Evolutionary conservation across 1,140 invertebrate genomes (phyloP).

Genomic region (Ectropis grisescens): DNA sequence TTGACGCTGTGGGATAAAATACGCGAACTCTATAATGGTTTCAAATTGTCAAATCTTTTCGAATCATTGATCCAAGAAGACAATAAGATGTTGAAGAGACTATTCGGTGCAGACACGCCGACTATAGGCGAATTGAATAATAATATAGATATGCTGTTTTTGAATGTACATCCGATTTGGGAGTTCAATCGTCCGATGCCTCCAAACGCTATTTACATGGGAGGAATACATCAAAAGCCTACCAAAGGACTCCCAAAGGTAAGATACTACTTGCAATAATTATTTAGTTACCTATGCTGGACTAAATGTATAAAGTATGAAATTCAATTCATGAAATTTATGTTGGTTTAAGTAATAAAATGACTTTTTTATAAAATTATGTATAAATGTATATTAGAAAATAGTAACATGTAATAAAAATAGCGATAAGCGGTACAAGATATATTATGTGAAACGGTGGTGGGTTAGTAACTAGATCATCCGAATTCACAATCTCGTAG

Average conservation of each 20-base stretch:
- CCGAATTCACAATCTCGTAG: too few species aligned
- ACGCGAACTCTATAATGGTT: conserved; percentile 13
- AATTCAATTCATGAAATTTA: too few species aligned
- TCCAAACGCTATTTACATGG: conserved; percentile 54
- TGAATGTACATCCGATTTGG: conserved; percentile 58
- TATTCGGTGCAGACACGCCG: conserved; percentile 45
- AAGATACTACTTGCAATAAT: conserved; percentile 8
- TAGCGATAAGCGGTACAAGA: too few species aligned
- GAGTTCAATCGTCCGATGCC: conserved; percentile 45
- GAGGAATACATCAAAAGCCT: conserved; percentile 54
- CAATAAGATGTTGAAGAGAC: conserved; percentile 7
- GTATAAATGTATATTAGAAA: too few species aligned
- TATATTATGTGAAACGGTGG: too few species aligned
- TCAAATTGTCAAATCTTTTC: conserved; percentile 1
- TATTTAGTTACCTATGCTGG: too few species aligned
- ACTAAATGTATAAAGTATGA: too few species aligned
- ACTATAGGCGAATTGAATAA: conserved; percentile 43
- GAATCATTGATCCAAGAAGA: background rate
- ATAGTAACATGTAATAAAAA: too few species aligned
- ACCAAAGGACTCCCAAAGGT: conserved; percentile 33
- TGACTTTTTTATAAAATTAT: too few species aligned
- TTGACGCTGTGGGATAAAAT: conserved; percentile 20
- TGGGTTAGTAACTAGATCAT: too few species aligned
- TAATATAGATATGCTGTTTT: conserved; percentile 66
- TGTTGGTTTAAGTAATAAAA: too few species aligned